A percentile compares a stretch with the other conserved stretches of the same genome.
Evolutionary conservation across 2,113 vertebrate species (phyloP).

Genomic region (Orientallactaga bullata): DNA sequence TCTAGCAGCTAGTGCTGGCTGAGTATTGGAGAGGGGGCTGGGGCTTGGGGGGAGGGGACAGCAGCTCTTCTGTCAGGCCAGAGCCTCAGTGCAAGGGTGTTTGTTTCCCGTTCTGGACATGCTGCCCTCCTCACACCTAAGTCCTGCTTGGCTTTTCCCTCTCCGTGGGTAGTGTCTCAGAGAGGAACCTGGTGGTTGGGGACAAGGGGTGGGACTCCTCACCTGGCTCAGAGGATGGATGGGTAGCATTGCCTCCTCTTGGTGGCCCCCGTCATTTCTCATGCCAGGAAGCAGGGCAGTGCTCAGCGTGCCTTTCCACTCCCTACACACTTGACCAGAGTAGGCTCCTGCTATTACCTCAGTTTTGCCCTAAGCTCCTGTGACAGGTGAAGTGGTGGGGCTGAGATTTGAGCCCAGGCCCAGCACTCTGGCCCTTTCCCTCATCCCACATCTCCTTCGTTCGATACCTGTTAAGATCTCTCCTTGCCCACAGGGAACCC

Average conservation of each 20-base stretch:
- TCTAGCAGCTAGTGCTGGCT: not conserved
- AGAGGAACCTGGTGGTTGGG: not conserved
- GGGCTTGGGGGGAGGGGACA: not conserved
- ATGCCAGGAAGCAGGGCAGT: fast-evolving
- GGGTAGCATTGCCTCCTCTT: fast-evolving
- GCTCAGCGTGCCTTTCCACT: fast-evolving
- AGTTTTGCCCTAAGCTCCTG: not conserved
- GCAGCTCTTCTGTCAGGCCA: not conserved
- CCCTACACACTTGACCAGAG: not conserved
- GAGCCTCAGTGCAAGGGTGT: not conserved
- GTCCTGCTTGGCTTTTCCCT: not conserved
- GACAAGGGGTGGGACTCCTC: not conserved
- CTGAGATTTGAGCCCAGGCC: not conserved
- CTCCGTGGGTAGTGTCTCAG: not conserved
- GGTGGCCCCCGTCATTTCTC: not conserved
- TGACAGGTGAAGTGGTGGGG: not conserved
- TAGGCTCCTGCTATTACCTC: not conserved
- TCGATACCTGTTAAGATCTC: not conserved
- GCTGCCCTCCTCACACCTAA: fast-evolving
- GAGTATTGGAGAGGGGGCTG: not conserved
- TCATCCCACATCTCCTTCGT: fast-evolving
- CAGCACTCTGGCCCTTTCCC: not conserved
- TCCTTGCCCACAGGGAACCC: not conserved
- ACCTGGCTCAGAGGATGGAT: not conserved
- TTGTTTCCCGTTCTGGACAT: not conserved